Conservation (phyloP, 1,140 invertebrate species). For the Pissodes strobi region DNA sequence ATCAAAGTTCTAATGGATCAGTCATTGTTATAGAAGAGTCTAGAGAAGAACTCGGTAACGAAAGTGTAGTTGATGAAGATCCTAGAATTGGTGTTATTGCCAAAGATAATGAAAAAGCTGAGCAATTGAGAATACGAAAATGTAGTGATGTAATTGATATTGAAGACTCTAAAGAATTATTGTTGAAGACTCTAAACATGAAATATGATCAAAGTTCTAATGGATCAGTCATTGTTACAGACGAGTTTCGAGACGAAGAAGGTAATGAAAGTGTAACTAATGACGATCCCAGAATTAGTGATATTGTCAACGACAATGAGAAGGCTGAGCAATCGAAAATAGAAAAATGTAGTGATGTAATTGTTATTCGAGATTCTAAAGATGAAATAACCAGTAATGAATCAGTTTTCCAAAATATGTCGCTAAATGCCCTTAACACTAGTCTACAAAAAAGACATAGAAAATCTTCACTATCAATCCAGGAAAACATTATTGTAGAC, state of each 20-base stretch:
- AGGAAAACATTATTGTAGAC: constrained; percentile 34
- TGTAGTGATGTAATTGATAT: not conserved
- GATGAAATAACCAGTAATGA: not conserved
- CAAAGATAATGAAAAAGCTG: not conserved
- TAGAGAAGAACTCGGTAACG: not conserved
- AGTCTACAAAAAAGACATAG: constrained; percentile 12
- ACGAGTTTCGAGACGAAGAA: not conserved
- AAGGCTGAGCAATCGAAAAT: not conserved
- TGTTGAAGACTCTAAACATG: constrained; percentile 8
- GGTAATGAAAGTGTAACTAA: not conserved
- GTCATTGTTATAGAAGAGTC: not conserved
- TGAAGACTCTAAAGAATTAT: constrained; percentile 2
- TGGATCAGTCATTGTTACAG: not conserved
- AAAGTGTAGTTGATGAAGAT: no score
- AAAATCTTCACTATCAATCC: constrained; percentile 33
- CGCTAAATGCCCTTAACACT: not conserved
- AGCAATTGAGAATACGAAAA: no score
- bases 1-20: not conserved
- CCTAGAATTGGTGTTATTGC: not conserved
- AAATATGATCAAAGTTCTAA: not conserved
- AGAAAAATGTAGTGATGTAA: not conserved
- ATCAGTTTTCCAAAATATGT: not conserved
- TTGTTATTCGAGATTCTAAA: not conserved
- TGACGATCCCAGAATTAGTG: no score
- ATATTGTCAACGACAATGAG: not conserved